Evolutionary conservation across 1,140 invertebrate species (phyloP).

Genomic region (Homarus americanus): DNA sequence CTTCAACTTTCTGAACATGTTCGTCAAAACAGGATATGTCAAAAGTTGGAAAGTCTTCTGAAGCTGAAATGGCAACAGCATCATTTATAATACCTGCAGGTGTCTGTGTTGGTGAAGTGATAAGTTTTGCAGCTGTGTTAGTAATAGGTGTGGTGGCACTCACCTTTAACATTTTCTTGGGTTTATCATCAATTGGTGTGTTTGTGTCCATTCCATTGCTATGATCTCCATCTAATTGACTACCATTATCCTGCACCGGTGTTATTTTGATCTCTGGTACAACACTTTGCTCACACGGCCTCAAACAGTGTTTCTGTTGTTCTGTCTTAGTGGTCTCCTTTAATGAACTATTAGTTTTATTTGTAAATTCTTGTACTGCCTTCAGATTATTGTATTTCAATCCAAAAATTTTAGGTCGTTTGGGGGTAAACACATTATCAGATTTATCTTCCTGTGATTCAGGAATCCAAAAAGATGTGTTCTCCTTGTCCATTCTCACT

Average conservation of each 20-base stretch:
- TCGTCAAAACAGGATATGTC: background rate
- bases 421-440: slow-evolving; percentile 48
- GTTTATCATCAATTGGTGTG: background rate
- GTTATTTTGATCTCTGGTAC: background rate
- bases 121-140: background rate
- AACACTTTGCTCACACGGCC: background rate
- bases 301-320: background rate
- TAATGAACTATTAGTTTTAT: background rate
- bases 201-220: background rate
- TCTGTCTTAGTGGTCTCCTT: background rate
- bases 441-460: slow-evolving; percentile 59
- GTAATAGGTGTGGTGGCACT: background rate
- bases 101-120: background rate
- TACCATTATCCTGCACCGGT: background rate
- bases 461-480: slow-evolving; percentile 4
- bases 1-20: background rate
- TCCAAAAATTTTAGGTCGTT: background rate
- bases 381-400: background rate
- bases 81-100: background rate
- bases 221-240: background rate
- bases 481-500: background rate
- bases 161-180: background rate
- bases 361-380: background rate
- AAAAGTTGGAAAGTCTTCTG: background rate
- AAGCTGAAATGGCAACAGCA: background rate